Conservation (phyloP, 2,113 vertebrate species). For the Larimichthys crocea region DNA sequence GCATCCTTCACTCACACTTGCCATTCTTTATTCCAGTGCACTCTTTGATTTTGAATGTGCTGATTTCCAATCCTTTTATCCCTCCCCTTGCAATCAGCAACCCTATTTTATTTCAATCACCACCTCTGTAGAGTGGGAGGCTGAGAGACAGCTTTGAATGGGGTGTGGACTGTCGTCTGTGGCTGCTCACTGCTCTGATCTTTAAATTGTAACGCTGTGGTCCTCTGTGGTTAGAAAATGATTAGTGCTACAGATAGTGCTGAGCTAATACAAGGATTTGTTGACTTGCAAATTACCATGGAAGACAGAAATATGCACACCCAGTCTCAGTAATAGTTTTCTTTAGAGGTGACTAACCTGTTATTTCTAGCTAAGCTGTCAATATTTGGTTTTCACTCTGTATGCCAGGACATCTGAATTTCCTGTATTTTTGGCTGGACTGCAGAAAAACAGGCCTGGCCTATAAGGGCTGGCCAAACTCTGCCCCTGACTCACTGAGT, state of each 20-base stretch:
- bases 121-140: conserved; percentile 49
- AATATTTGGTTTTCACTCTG: conserved; percentile 24
- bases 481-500: not conserved
- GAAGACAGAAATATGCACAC: conserved; percentile 21
- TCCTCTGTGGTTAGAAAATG: conserved; percentile 29
- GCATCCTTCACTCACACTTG: conserved; percentile 26
- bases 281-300: conserved; percentile 35
- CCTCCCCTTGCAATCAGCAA: conserved; percentile 68
- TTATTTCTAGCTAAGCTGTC: not conserved
- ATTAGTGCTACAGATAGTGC: conserved; percentile 28
- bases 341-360: conserved; percentile 12
- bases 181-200: conserved; percentile 36
- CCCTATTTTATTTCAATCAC: conserved; percentile 69
- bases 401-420: not conserved
- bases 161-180: conserved; percentile 26
- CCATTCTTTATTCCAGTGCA: conserved; percentile 15
- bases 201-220: conserved; percentile 18
- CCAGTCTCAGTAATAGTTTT: not conserved
- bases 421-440: not conserved
- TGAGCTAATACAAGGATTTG: conserved; percentile 33
- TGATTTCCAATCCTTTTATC: conserved; percentile 69
- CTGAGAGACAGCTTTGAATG: conserved; percentile 44
- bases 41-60: conserved; percentile 70
- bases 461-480: not conserved
- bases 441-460: not conserved